These are phyloP conservation scores for Napeogenes inachia DNA, from an alignment of 2,888 invertebrate genomes.

Conservation along the genomic window DNA sequence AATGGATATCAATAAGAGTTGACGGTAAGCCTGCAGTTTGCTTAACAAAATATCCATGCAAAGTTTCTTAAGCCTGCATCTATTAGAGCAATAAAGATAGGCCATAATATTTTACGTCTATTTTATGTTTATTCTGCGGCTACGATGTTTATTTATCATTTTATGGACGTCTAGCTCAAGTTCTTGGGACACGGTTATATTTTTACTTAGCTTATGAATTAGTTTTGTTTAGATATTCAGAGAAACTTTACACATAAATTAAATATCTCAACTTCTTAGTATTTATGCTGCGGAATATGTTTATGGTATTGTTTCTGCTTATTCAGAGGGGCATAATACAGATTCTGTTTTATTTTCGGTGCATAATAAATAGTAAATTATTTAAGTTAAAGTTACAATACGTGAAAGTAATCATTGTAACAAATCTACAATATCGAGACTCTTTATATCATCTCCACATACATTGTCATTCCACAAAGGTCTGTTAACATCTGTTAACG, in stretches of 20 bases:
- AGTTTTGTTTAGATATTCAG: conserved; percentile 17
- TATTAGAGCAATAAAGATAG: conserved; percentile 30
- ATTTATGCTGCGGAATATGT: conserved; percentile 6
- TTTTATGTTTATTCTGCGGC: conserved; percentile 24
- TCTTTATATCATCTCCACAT: not conserved
- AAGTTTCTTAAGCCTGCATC: conserved; percentile 26
- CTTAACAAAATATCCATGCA: conserved; percentile 19
- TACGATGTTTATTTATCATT: conserved; percentile 28
- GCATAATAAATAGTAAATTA: too few relatives aligned
- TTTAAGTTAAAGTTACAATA: too few relatives aligned
- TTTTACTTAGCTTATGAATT: conserved; percentile 25
- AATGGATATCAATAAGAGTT: not conserved
- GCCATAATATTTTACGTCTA: conserved; percentile 22
- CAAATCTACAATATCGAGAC: too few relatives aligned
- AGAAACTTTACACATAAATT: conserved; percentile 17
- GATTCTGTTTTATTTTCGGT: not conserved
- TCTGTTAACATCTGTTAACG: not conserved
- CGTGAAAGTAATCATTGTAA: too few relatives aligned
- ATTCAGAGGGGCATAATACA: not conserved
- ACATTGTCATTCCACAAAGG: not conserved
- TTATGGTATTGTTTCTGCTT: conserved; percentile 1
- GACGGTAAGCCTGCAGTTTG: conserved; percentile 6
- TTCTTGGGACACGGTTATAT: conserved; percentile 19
- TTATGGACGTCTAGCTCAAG: conserved; percentile 20
- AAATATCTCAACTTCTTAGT: not conserved